Percentiles rank a stretch among this genome's conserved stretches.
Evolutionary conservation across 2,797 vertebrate species (phyloP).

Genomic region (Tauraco hartlaubi): DNA sequence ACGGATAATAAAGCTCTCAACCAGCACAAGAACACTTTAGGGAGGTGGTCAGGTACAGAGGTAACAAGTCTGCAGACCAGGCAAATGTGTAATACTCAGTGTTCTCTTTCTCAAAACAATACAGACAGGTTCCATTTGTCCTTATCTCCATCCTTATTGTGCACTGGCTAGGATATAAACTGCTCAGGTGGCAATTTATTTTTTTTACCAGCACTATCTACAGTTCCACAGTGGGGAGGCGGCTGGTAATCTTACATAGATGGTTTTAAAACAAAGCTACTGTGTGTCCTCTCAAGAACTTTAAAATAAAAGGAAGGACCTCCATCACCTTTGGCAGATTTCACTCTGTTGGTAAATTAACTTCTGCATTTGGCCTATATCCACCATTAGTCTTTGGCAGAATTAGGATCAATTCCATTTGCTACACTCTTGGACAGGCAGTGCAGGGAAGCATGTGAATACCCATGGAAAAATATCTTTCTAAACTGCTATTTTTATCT

Average conservation of each 20-base stretch:
- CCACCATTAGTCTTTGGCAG: not conserved
- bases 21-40: not conserved
- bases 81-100: not conserved
- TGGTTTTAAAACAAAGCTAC: not conserved
- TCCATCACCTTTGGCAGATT: not conserved
- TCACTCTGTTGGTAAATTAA: not conserved
- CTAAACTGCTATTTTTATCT: not conserved
- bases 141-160: not conserved
- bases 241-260: not conserved
- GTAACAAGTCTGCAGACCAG: not conserved
- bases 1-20: not conserved
- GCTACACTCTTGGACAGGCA: not conserved
- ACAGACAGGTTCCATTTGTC: not conserved
- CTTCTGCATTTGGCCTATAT: not conserved
- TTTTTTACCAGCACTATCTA: not conserved
- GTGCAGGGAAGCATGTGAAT: not conserved
- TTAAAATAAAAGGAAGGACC: not conserved
- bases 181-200: not conserved
- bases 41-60: not conserved
- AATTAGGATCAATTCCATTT: not conserved
- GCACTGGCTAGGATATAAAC: not conserved
- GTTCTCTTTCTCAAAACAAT: not conserved
- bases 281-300: not conserved
- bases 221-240: not conserved
- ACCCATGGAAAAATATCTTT: not conserved